Conservation (phyloP, 1,140 invertebrate genomes). For the Parasteatoda tepidariorum region DNA sequence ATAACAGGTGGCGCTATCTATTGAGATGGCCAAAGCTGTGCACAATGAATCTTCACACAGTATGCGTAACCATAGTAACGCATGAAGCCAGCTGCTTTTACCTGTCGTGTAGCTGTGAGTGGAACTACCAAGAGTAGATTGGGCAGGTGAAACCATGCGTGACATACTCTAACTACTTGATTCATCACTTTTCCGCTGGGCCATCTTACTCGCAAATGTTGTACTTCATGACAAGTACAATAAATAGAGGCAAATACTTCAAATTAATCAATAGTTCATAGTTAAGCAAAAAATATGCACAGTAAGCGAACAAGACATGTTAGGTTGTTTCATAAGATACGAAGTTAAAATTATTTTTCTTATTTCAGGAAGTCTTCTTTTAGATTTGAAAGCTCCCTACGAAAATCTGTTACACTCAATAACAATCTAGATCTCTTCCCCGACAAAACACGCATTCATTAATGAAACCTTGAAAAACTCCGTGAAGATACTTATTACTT, state of each 20-base stretch:
- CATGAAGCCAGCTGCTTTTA: conserved; percentile 51
- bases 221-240: no score
- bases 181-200: no score
- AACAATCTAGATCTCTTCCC: background rate
- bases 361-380: no score
- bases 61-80: conserved; percentile 37
- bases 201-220: no score
- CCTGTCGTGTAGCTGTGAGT: conserved; percentile 42
- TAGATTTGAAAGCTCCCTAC: no score
- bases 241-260: no score
- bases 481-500: conserved; percentile 37
- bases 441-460: conserved; percentile 48
- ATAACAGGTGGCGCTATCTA: conserved; percentile 56
- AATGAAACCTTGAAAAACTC: conserved; percentile 27
- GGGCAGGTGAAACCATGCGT: conserved; percentile 36
- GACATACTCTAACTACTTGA: background rate
- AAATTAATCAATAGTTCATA: no score
- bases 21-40: conserved; percentile 32
- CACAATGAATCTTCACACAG: conserved; percentile 55
- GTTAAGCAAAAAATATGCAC: no score
- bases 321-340: no score
- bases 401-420: no score
- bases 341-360: no score
- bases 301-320: no score
- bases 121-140: conserved; percentile 58